Evolutionary conservation across 2,888 invertebrate genomes (phyloP), one percentile per base, ranked within the genome.

Genomic region (Sesia bembeciformis): DNA sequence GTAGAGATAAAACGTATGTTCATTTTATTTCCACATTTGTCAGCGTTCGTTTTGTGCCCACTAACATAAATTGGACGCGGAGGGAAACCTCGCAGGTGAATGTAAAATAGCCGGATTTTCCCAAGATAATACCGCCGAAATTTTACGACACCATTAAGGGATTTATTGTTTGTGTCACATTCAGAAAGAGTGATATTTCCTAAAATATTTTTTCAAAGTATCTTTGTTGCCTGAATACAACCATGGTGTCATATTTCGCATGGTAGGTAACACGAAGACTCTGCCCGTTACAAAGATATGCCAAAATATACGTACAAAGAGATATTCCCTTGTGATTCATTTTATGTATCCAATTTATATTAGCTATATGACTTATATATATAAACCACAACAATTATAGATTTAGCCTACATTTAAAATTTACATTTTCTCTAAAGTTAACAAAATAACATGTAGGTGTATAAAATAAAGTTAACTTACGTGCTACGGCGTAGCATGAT

Each of bases 21-120:
- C 87, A 85, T 87, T 87, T 88, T 87, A 87, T 88, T 87, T 88
- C 80, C 82, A 84, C 87, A 88, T 89, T 89, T 88, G 88, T 89
- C 88, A 89, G 85, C 86, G 82, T 88, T 88, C 88, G 86, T 87
- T 88, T 86, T 87, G 87, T 87, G 84, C 86, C 85, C 87, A 86
- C 87, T 87, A 88, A 88, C 88, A 87, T 88, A 89, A 88, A 88
- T 88, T 88, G 88, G 85, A 87, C 82, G 84, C 77, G 81, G 82
- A 86, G 86, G 87, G 81, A 84, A 86, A 82, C 84, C 84, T 82
- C 86, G 81, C 84, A 86, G 86, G 86, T 88, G 86, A 88, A 89
- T 89, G 87, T 87, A 87, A 87, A 87, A 88, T 87, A 87, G 85
- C 86, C 78, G 76, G 81, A 79, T 84, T 84, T 84, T 84, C 84